Base-by-base conservation (phyloP, 1,140 invertebrate genomes). In the Temnothorax nylanderi region DNA sequence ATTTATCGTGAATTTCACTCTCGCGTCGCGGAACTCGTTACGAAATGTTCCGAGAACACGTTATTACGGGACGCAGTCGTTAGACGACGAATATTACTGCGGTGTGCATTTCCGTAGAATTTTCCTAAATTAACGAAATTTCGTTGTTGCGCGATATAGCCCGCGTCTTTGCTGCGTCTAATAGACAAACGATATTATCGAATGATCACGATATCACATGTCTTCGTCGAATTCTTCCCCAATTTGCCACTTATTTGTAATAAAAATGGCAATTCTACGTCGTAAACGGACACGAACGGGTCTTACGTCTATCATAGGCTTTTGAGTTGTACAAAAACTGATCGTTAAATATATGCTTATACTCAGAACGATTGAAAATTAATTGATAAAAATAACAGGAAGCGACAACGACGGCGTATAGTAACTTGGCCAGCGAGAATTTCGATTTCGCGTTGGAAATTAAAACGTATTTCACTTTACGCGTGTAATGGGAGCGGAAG, bases 1-100 rank as follows among this genome's bases (percentile, higher is more conserved):
- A 41, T 84, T 84, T 84, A 84, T 84, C 80, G 85, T 26, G 56
- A 87, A 87, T 85, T 87, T 65, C 76, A 60, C 26, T 32, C 10
- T 34, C 88, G 85, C 72, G 88, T 84, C 89, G 86, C 74, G 85
- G 86, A 89, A 90, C 85, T 90, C 89, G 89, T 90, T 89, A 90
- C 87, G 78, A 32, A 54, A 81, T 69, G 51, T 89, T 87, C 88
- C 78, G 49, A 44, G 89, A 89, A 89, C 65, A 26, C 21, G 34
- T 75, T 74, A 60, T 56, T 58, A 18, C n/a, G 54, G 10, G 51
- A 74, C 34, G 13, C 7, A 26, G 54, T 6, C 44, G n/a, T 49
- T 58, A 37, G 65, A 21, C 49, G 26, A 47, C 41, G 44, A 37
- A 37, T 54, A n/a, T 67, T 41, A 32, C 47, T 47, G 62, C 62